Conservation (phyloP, 2,888 invertebrate species). For the Noctua comes region DNA sequence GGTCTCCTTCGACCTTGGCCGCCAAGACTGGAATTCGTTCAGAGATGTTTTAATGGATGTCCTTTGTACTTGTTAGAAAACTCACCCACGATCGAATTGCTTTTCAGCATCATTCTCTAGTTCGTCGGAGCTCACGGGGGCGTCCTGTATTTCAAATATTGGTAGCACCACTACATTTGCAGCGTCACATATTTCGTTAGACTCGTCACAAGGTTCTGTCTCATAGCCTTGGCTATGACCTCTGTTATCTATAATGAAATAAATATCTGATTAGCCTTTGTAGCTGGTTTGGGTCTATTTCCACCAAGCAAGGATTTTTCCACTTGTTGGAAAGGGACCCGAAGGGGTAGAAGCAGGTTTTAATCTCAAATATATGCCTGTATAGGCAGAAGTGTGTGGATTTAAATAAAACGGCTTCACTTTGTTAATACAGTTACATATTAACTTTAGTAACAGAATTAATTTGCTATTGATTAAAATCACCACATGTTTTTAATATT, state of each 20-base stretch:
- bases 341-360: neutral
- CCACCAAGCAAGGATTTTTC: neutral
- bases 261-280: neutral
- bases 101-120: conserved; percentile 19
- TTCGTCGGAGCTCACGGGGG: conserved; percentile 10
- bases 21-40: neutral
- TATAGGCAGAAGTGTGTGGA: neutral
- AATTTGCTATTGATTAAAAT: neutral
- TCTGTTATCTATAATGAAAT: neutral
- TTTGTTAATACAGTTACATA: neutral
- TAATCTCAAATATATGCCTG: neutral
- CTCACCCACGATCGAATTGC: conserved; percentile 27
- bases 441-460: neutral
- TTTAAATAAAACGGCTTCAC: too few species aligned
- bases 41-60: neutral
- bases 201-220: neutral
- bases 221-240: neutral
- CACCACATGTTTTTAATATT: too few species aligned
- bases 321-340: neutral
- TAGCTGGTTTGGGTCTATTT: neutral
- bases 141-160: conserved; percentile 45
- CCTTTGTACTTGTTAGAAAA: neutral
- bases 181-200: neutral
- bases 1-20: neutral
- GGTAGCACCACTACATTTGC: conserved; percentile 17